Evolutionary conservation across 2,797 vertebrate species (phyloP).

Genomic region (Notolepis coatsorum): DNA sequence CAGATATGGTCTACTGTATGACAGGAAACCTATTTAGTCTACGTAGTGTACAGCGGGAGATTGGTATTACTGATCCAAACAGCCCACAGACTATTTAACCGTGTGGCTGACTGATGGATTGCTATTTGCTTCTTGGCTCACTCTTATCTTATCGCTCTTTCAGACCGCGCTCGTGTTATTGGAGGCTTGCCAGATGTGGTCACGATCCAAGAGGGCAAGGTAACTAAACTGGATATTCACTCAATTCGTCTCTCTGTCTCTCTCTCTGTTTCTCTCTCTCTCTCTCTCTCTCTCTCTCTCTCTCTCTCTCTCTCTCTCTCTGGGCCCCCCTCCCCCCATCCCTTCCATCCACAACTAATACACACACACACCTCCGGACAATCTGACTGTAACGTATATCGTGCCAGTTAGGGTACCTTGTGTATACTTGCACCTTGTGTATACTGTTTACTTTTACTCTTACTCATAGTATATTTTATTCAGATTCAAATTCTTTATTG

Average conservation of each 20-base stretch:
- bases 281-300: background rate
- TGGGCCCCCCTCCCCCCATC: background rate
- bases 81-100: background rate
- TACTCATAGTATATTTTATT: no score
- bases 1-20: background rate
- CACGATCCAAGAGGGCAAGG: constrained; percentile 99
- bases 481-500: no score
- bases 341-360: no score
- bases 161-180: constrained; percentile 95
- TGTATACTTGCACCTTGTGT: background rate
- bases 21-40: background rate
- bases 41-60: background rate
- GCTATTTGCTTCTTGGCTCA: constrained; percentile 10
- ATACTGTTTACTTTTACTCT: background rate
- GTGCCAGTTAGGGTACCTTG: background rate
- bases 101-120: constrained; percentile 4
- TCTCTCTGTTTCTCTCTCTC: background rate
- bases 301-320: background rate
- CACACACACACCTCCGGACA: no score
- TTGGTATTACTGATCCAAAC: constrained; percentile 5
- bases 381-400: background rate
- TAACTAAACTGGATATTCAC: constrained; percentile 60
- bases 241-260: background rate
- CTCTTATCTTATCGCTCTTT: constrained; percentile 54
- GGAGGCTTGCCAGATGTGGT: constrained; percentile 98